Percentiles rank a stretch among this genome's conserved stretches.
Evolutionary conservation across 1,140 invertebrate species (phyloP).

Genomic region (Brachionus angularis): DNA sequence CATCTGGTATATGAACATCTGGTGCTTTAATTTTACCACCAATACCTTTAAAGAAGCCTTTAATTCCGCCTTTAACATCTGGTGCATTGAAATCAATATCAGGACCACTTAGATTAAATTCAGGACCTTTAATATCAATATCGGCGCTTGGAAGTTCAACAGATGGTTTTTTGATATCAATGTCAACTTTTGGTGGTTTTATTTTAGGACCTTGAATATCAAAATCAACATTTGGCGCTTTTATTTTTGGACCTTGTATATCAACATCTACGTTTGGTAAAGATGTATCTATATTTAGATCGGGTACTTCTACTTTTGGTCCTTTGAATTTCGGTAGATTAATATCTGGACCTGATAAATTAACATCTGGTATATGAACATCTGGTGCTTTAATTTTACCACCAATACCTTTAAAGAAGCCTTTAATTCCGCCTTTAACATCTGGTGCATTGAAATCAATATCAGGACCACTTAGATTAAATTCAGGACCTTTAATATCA

Average conservation of each 20-base stretch:
- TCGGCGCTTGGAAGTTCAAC: background rate
- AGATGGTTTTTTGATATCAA: no score
- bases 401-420: no score
- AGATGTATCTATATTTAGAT: background rate
- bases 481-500: no score
- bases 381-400: no score
- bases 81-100: background rate
- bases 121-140: background rate
- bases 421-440: no score
- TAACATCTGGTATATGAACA: no score
- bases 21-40: background rate
- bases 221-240: background rate
- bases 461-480: no score
- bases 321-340: no score
- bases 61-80: background rate
- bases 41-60: background rate
- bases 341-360: no score
- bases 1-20: background rate
- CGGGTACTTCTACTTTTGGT: background rate
- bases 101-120: background rate
- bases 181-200: background rate
- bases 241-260: background rate
- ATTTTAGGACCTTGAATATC: background rate
- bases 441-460: no score
- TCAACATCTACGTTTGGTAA: conserved; percentile 2